These are phyloP conservation scores for Nasonovia ribisnigri DNA, from an alignment of 2,888 invertebrate species.

Conservation along the genomic window DNA sequence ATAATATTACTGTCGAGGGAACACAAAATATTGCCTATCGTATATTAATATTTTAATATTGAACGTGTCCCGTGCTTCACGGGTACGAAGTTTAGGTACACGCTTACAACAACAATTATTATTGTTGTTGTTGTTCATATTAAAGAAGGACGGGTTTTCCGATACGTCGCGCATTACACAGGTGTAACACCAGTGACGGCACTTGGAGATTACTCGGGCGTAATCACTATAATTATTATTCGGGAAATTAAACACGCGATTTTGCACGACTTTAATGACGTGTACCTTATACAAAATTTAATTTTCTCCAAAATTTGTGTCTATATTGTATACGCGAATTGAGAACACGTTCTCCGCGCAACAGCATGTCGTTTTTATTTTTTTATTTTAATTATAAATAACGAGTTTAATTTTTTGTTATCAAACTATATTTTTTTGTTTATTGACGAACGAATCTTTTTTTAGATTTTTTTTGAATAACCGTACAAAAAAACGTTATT, in stretches of 20 bases:
- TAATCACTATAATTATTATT: conserved; percentile 3
- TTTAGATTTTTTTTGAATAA: not conserved
- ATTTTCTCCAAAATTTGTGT: not conserved
- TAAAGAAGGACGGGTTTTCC: not conserved
- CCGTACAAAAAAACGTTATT: not conserved
- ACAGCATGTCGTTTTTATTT: not conserved
- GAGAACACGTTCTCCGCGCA: not conserved
- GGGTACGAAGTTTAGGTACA: not conserved
- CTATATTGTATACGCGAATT: not conserved
- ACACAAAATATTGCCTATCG: not conserved
- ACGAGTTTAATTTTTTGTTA: not conserved
- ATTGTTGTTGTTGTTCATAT: not conserved
- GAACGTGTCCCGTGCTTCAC: not conserved
- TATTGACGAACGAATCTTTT: not conserved
- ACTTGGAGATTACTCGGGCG: not conserved
- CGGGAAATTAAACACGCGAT: conserved; percentile 22
- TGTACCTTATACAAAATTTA: not conserved
- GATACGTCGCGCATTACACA: not conserved
- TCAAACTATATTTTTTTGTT: not conserved
- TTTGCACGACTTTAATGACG: not conserved
- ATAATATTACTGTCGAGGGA: not conserved
- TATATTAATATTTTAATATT: not conserved
- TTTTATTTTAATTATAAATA: not conserved
- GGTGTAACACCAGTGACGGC: not conserved
- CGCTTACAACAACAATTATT: not conserved